Percentiles rank a stretch among this genome's conserved stretches.
phyloP scores from a whole-genome alignment of 2,113 vertebrate species.

The Phaetusa simplex region DNA sequence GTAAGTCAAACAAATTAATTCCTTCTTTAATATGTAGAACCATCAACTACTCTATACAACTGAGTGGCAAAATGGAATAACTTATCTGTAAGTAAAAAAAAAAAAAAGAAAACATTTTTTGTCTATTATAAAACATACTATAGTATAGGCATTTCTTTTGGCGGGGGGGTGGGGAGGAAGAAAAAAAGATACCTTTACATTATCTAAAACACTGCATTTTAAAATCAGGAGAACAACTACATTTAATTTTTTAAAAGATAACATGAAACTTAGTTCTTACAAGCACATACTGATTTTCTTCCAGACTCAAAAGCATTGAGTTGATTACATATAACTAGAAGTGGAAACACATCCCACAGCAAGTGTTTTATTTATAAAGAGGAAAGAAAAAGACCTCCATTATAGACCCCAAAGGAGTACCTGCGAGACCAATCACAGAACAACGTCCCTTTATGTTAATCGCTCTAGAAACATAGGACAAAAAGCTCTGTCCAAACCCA shows the following conservation, averaged over 20 bases:
- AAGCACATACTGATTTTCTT: not conserved
- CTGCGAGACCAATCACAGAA: not conserved
- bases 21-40: not conserved
- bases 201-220: not conserved
- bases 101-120: not conserved
- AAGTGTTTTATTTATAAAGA: not conserved
- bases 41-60: not conserved
- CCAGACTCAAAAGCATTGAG: not conserved
- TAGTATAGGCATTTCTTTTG: not conserved
- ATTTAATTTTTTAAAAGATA: not conserved
- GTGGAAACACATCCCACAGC: not conserved
- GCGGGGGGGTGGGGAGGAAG: too few relatives aligned
- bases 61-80: not conserved
- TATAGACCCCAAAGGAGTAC: not conserved
- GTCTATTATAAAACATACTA: not conserved
- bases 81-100: not conserved
- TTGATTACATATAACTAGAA: fast-evolving
- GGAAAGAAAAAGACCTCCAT: not conserved
- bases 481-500: not conserved
- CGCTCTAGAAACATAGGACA: not conserved
- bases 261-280: not conserved
- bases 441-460: fast-evolving
- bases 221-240: not conserved
- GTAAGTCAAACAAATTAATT: not conserved
- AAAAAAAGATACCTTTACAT: not conserved